A percentile compares a stretch with the other conserved stretches of the same genome.
Evolutionary conservation across 2,888 invertebrate genomes (phyloP).

Genomic region (Oligia latruncula): DNA sequence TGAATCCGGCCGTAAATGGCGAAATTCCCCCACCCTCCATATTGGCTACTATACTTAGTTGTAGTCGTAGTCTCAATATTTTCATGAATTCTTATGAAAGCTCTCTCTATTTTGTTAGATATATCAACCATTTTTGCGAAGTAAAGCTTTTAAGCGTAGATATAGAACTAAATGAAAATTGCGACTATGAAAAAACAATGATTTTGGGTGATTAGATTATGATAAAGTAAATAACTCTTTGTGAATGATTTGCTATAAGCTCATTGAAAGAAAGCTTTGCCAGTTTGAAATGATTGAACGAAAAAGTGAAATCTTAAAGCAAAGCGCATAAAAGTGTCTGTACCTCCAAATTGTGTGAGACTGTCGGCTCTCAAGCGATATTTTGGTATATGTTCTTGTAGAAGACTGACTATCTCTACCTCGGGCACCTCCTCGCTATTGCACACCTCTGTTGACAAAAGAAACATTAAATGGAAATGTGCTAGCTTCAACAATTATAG

Average conservation of each 20-base stretch:
- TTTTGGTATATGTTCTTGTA: constrained; percentile 98
- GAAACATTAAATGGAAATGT: constrained; percentile 65
- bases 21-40: constrained; percentile 22
- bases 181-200: not conserved
- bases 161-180: constrained; percentile 3
- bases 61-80: not conserved
- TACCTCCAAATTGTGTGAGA: constrained; percentile 97
- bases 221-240: constrained; percentile 8
- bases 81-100: not conserved
- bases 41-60: not conserved
- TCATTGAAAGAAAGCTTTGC: constrained; percentile 37
- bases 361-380: constrained; percentile 98
- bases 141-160: not conserved
- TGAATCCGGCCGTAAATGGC: constrained; percentile 35
- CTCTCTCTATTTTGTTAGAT: not conserved
- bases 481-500: constrained; percentile 47
- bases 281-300: constrained; percentile 15
- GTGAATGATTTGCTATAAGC: constrained; percentile 22
- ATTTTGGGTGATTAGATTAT: constrained; percentile 17
- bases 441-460: constrained; percentile 94
- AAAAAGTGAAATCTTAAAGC: constrained; percentile 38
- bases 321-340: constrained; percentile 71
- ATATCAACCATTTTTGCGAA: not conserved
- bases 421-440: constrained; percentile 97
- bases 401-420: constrained; percentile 98